Base-by-base conservation (phyloP, 2,888 invertebrate genomes). In the Nemurella pictetii region DNA sequence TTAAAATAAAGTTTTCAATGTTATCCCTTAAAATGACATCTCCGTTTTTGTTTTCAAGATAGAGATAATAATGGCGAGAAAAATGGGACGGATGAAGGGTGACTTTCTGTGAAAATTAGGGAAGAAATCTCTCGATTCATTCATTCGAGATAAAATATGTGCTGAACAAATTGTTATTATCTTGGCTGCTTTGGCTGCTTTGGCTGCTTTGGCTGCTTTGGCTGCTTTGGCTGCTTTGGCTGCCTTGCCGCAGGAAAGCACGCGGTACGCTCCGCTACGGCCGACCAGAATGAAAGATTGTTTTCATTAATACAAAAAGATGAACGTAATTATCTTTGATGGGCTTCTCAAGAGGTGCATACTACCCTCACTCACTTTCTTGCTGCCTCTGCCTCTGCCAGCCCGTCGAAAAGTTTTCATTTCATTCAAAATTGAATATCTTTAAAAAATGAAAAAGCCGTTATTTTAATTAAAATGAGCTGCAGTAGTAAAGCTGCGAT, bases 391-490 rank as follows among this genome's bases (percentile, higher is more conserved):
- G 30, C 55, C 15, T n/a, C 35, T 75, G 35, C 32, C 29, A 35
- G 15, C 30, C 27, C 30, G 30, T 25, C 84, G 36, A 27, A 35
- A 35, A 25, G 36, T 35, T 86, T 87, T 86, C 86, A 86, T 87
- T 87, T 87, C 86, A 87, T 87, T 87, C 87, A 87, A 87, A 87
- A 87, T 87, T 87, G 87, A 87, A 81, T 81, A 81, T 81, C 25
- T 81, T 35, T 81, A 78, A 78, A 81, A 87, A 87, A 87, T 86
- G 86, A 86, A 86, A 87, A 86, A 85, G 85, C 86, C 86, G 86
- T 86, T 86, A 85, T 86, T 87, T 87, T 87, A 87, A 87, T 87
- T 87, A 87, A 87, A 86, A 86, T 85, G 85, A 86, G 85, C 85
- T 81, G 81, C 36, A 28, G 27, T 25, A 80, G 28, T 27, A 78